These are phyloP conservation scores for Xenopus petersii DNA, from an alignment of 2,797 vertebrate genomes.

Conservation along the genomic window DNA sequence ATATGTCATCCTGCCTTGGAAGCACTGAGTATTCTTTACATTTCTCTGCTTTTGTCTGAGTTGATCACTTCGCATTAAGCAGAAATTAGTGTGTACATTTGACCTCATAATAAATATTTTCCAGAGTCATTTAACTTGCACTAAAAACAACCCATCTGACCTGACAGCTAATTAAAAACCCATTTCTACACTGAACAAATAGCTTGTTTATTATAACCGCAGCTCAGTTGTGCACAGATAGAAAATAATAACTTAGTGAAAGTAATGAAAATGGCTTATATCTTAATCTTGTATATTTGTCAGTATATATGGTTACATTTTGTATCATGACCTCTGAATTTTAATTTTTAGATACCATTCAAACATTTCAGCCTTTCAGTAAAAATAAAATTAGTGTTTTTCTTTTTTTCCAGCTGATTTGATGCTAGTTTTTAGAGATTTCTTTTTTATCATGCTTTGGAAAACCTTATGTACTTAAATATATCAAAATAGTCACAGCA, in stretches of 20 bases:
- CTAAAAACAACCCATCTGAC: constrained; percentile 9
- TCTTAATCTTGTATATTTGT: not conserved
- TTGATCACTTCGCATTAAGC: constrained; percentile 4
- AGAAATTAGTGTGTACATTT: constrained; percentile 1
- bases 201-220: constrained; percentile 11
- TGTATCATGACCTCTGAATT: not conserved
- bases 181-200: constrained; percentile 11
- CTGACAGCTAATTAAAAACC: constrained; percentile 5
- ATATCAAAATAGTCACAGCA: too few species aligned
- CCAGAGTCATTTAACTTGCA: not conserved
- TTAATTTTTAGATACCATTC: too few species aligned
- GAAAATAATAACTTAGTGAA: constrained; percentile 14
- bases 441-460: too few species aligned
- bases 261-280: constrained; percentile 11
- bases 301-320: not conserved
- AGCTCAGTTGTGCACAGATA: not conserved
- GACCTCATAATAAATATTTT: constrained; percentile 9
- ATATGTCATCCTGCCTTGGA: not conserved
- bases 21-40: not conserved
- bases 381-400: too few species aligned
- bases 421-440: too few species aligned
- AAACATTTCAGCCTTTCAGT: too few species aligned
- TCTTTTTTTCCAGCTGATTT: too few species aligned
- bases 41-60: not conserved
- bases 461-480: too few species aligned